Conservation (phyloP, 2,888 invertebrate species). For the Margaritifera margaritifera region DNA sequence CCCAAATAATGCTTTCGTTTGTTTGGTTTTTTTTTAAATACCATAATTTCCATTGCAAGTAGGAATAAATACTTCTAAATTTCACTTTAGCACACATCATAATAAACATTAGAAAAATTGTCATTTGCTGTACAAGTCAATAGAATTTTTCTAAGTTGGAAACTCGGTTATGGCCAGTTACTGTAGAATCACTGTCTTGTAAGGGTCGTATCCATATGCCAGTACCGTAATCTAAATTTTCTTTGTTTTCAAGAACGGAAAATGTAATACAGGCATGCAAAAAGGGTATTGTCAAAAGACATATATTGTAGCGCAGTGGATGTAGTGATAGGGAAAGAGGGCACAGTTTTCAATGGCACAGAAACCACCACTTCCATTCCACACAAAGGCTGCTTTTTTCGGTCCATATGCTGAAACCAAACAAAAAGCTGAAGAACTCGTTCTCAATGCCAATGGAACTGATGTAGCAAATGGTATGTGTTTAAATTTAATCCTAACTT, state of each 20-base stretch:
- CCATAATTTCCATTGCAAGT: too few species aligned
- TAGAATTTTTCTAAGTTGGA: too few species aligned
- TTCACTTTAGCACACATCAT: too few species aligned
- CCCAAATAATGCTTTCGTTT: too few species aligned
- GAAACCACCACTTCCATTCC: slow-evolving; percentile 62
- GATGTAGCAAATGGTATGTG: slow-evolving; percentile 73
- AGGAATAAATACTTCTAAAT: too few species aligned
- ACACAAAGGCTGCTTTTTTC: slow-evolving; percentile 75
- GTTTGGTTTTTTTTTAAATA: too few species aligned
- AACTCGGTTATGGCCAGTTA: too few species aligned
- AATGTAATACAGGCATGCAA: slow-evolving; percentile 77
- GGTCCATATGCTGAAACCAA: slow-evolving; percentile 78
- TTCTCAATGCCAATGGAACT: slow-evolving; percentile 76
- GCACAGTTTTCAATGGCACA: slow-evolving; percentile 64
- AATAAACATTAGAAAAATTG: too few species aligned
- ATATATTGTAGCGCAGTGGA: slow-evolving; percentile 79
- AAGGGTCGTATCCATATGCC: too few species aligned
- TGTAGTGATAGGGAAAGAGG: slow-evolving; percentile 69
- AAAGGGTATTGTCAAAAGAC: slow-evolving; percentile 73
- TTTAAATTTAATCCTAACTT: background rate
- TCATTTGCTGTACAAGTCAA: too few species aligned
- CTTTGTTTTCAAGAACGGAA: slow-evolving; percentile 75
- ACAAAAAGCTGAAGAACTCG: slow-evolving; percentile 77
- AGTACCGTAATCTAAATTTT: too few species aligned
- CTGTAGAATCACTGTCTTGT: too few species aligned